These are phyloP conservation scores for Saccopteryx leptura DNA, from an alignment of 2,113 vertebrate species.

Conservation along the genomic window DNA sequence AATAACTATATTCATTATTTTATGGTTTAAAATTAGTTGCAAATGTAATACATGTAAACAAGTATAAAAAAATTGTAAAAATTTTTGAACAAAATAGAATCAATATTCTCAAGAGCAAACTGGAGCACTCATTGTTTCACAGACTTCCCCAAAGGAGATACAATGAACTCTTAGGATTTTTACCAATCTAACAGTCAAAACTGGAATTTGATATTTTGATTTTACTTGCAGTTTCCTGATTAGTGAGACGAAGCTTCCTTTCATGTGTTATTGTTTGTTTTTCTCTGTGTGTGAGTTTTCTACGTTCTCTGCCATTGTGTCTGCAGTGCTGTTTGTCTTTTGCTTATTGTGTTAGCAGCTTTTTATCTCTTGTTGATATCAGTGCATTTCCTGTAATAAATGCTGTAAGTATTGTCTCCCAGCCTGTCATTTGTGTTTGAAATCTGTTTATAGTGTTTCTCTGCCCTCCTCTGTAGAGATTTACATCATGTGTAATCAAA, in stretches of 20 bases:
- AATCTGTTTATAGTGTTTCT: not conserved
- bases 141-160: not conserved
- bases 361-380: conserved; percentile 22
- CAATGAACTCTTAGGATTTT: not conserved
- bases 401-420: not conserved
- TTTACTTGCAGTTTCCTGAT: conserved; percentile 9
- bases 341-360: not conserved
- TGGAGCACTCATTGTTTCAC: not conserved
- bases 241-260: not conserved
- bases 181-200: not conserved
- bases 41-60: not conserved
- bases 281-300: not conserved
- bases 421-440: not conserved
- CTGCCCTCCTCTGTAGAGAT: no score
- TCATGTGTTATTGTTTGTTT: not conserved
- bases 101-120: not conserved
- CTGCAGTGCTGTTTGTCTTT: conserved; percentile 1
- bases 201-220: not conserved
- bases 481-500: not conserved
- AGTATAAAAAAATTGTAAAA: not conserved
- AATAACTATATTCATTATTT: not conserved
- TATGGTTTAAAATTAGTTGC: not conserved
- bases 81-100: not conserved
- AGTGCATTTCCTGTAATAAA: conserved; percentile 6
- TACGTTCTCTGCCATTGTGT: not conserved